Base-by-base conservation (phyloP, 1,140 invertebrate genomes). In the Ceratoteleas bidentatus region DNA sequence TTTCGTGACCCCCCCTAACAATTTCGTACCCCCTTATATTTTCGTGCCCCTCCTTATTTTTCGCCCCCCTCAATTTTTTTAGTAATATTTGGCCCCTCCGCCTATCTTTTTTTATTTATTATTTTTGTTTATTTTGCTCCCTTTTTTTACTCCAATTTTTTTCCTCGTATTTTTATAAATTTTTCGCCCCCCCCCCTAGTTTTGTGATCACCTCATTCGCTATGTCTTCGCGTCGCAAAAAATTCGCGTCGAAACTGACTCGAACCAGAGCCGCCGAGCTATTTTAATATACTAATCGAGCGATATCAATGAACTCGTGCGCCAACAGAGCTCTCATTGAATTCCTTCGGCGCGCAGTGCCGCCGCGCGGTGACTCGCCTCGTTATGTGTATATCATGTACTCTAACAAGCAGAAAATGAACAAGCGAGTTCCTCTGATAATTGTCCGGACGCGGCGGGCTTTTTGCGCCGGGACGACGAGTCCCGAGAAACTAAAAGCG, bases 261-360 rank as follows among this genome's bases (percentile, higher is more conserved):
- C 24, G 24, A 24, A 2, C 24, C 24, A 24, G 24, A 24, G 24
- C 24, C 24, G 24, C 84, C 75, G 86, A 86, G 83, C 84, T 88
- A 88, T 90, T 90, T 90, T 86, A 89, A 90, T 90, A 87, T 87
- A 90, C 88, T 88, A 89, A 88, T 90, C 87, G 88, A 87, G 87
- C 84, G 83, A 90, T 90, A 90, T 90, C 88, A 90, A 89, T 90
- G 88, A 90, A 90, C 89, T 87, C 85, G 83, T 84, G 85, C 79
- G 84, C 81, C 76, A 89, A 90, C 89, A 90, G 87, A 87, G 85
- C 77, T 81, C 84, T 88, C 87, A 90, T 90, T 90, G 88, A 90
- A 89, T 88, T 86, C 83, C 45, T 85, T 57, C 72, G 58, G 50
- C 68, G 81, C 81, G 82, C 60, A 73, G 62, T 73, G 75, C 45